These are phyloP conservation scores for Mythimna impura DNA, from an alignment of 2,888 invertebrate genomes.

Conservation along the genomic window DNA sequence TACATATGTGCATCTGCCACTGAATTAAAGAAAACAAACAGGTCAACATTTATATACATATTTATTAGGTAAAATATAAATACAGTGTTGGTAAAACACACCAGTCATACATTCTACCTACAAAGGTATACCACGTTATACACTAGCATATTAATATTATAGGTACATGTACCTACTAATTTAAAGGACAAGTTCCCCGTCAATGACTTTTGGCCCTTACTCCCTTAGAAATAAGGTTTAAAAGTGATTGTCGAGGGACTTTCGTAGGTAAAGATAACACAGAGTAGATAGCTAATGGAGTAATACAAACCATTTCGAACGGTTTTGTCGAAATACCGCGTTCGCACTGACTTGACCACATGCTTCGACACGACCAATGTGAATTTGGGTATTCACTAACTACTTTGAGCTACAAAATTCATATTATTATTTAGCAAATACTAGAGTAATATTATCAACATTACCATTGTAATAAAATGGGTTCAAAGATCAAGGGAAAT, in stretches of 20 bases:
- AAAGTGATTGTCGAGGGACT: not conserved
- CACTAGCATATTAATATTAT: slow-evolving; percentile 8
- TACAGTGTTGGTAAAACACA: slow-evolving; percentile 60
- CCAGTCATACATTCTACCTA: slow-evolving; percentile 51
- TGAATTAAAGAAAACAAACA: slow-evolving; percentile 23
- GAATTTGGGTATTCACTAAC: not conserved
- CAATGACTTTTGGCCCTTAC: not conserved
- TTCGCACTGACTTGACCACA: not conserved
- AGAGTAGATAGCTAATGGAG: slow-evolving; percentile 30
- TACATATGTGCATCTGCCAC: not conserved
- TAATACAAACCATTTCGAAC: slow-evolving; percentile 2
- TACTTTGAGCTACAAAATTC: slow-evolving; percentile 11
- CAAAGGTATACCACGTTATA: slow-evolving; percentile 29
- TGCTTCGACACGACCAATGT: not conserved
- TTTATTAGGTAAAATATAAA: slow-evolving; percentile 64
- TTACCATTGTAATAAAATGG: slow-evolving; percentile 4
- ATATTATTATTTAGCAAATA: slow-evolving; percentile 1
- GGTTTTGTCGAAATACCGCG: not conserved
- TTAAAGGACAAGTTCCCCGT: not conserved
- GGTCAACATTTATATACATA: slow-evolving; percentile 64
- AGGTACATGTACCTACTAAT: not conserved
- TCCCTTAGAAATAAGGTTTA: not conserved
- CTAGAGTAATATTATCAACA: slow-evolving; percentile 21
- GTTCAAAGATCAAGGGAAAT: slow-evolving; percentile 12
- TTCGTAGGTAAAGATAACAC: slow-evolving; percentile 8